Conservation (phyloP, 1,140 invertebrate species). For the Drosophila bifasciata region DNA sequence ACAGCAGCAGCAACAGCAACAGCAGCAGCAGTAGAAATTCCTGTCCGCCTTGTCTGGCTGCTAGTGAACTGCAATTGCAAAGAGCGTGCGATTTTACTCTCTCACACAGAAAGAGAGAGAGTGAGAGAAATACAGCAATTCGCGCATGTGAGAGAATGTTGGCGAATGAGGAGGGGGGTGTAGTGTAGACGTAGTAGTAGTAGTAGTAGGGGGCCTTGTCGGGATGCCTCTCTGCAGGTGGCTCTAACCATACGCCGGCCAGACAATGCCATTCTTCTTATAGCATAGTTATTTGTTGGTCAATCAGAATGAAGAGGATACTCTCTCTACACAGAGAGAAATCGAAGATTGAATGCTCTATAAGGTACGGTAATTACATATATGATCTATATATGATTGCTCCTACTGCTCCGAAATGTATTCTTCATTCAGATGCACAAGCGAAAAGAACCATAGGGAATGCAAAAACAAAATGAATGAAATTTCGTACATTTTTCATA, state of each 20-base stretch:
- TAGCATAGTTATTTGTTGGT: constrained; percentile 49
- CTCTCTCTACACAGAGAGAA: neutral
- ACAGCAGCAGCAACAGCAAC: neutral
- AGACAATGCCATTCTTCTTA: constrained; percentile 37
- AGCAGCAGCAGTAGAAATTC: neutral
- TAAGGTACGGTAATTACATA: neutral
- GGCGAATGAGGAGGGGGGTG: neutral
- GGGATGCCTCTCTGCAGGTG: constrained; percentile 27
- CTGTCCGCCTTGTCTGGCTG: neutral
- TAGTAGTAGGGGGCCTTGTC: neutral
- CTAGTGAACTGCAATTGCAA: too few species aligned
- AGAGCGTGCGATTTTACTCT: too few species aligned
- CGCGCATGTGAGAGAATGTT: neutral
- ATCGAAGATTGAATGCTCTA: constrained; percentile 12
- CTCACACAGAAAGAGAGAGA: constrained; percentile 3
- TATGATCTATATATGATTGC: too few species aligned
- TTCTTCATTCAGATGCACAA: too few species aligned
- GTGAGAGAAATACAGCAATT: neutral
- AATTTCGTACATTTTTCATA: too few species aligned
- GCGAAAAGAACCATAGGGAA: too few species aligned
- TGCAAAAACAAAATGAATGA: too few species aligned
- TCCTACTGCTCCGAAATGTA: too few species aligned
- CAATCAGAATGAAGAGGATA: constrained; percentile 40
- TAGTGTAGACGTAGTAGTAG: too few species aligned
- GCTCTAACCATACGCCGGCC: constrained; percentile 34